Base-by-base conservation (phyloP, 2,888 invertebrate species). In the Rhamphomyia laevipes region DNA sequence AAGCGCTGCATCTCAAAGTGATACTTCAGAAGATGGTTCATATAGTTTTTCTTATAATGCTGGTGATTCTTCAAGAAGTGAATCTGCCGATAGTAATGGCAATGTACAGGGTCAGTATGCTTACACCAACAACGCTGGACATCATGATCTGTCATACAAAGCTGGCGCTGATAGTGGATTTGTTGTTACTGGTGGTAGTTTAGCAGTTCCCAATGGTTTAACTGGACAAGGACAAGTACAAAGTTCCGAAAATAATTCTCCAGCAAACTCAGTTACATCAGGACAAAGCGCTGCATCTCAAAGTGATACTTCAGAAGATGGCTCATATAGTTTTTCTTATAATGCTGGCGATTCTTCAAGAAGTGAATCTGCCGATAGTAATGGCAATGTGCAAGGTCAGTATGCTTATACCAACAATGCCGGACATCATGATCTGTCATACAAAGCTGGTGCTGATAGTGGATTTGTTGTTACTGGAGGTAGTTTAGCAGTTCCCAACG, bases 151-250 rank as follows among this genome's bases (percentile, higher is more conserved):
- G 1, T 76, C 80, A 49, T 85, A 81, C 64, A 77, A 81, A 53
- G 84, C 85, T n/a, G 84, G 82, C 0, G 74, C 80, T 49, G 78
- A 78, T 57, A 83, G 80, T 1, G 85, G 84, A 0, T 85, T 84
- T 57, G 59, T 63, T 41, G 61, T 66, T 40, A 63, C 66, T 53
- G 67, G 67, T 42, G 69, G 70, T 38, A 67, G 62, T 55, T 61
- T 70, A 53, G 60, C 64, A 27, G 23, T 7, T 6, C 23, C 23
- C 4, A 27, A 27, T 27, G 23, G 23, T 27, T 27, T 27, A 7
- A 27, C 23, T 27, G 23, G 23, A 6, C 4, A 27, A 27, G 23
- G 2, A 27, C 23, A 2, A 9, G 9, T 2, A 27, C 23, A 27
- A 9, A 7, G 7, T 27, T 27, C 23, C 9, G 23, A 9, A 7